Percentiles rank a stretch among this genome's conserved stretches.
phyloP scores from a whole-genome alignment of 2,888 invertebrate genomes.

The Metopia argyrocephala region DNA sequence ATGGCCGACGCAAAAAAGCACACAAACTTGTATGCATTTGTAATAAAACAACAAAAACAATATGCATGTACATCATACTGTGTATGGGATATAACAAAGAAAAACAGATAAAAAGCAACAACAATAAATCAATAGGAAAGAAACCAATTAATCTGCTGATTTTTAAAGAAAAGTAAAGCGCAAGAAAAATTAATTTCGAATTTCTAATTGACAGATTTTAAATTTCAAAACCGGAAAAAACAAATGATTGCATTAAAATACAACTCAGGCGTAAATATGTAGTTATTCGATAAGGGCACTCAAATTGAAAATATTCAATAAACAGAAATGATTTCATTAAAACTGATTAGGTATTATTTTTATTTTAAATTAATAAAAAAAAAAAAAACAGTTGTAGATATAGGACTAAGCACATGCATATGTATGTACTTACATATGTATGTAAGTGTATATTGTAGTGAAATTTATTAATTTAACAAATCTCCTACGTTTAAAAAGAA shows the following conservation, averaged over 20 bases:
- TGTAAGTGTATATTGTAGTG: no score
- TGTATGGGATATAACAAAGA: background rate
- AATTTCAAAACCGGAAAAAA: background rate
- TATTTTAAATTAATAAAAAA: no score
- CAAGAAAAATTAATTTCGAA: constrained; percentile 10
- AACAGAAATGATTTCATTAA: background rate
- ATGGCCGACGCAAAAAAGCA: constrained; percentile 55
- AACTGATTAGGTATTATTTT: no score
- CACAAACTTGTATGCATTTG: background rate
- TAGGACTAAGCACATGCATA: no score
- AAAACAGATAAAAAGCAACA: no score
- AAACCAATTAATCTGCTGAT: constrained; percentile 35
- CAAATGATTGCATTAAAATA: background rate
- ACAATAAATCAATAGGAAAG: background rate
- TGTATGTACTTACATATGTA: no score
- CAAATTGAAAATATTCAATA: background rate
- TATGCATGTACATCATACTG: background rate
- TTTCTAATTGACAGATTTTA: constrained; percentile 30
- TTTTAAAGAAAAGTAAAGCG: constrained; percentile 2
- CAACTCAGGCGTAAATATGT: background rate
- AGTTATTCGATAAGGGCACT: background rate
- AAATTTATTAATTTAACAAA: no score
- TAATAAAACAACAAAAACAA: background rate
- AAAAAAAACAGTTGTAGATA: no score
- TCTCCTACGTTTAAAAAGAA: no score